These are phyloP conservation scores for Nephrotoma guestfalica DNA, from an alignment of 2,888 invertebrate genomes.

Conservation along the genomic window DNA sequence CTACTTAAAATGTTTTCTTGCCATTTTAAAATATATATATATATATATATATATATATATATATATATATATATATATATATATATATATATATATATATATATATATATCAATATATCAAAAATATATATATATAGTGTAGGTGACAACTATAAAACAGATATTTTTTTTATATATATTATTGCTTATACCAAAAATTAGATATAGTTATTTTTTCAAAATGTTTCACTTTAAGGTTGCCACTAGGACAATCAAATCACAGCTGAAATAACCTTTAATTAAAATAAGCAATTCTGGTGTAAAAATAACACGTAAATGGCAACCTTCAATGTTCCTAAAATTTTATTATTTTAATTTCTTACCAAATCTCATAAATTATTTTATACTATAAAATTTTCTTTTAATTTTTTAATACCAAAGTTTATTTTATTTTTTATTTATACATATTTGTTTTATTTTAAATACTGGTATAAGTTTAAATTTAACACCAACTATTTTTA, in stretches of 20 bases:
- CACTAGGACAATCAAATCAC: neutral
- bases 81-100: too few species aligned
- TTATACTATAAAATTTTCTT: neutral
- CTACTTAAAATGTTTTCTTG: neutral
- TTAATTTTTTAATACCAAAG: neutral
- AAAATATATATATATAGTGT: neutral
- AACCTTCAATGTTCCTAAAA: neutral
- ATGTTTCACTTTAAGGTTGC: neutral
- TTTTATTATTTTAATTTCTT: neutral
- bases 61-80: too few species aligned
- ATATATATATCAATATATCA: too few species aligned
- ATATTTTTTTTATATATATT: neutral
- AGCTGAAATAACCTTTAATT: neutral
- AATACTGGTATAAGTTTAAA: neutral
- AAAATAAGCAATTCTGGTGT: neutral
- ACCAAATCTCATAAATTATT: neutral
- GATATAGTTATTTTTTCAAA: slow-evolving; percentile 1
- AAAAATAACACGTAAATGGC: neutral
- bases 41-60: too few species aligned
- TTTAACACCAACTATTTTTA: neutral
- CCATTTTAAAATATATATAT: neutral
- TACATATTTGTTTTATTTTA: neutral
- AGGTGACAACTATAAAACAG: neutral
- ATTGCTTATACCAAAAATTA: slow-evolving; percentile 4
- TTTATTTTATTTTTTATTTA: neutral